Conservation (phyloP, 1,140 invertebrate species). For the Drosophila grimshawi region DNA sequence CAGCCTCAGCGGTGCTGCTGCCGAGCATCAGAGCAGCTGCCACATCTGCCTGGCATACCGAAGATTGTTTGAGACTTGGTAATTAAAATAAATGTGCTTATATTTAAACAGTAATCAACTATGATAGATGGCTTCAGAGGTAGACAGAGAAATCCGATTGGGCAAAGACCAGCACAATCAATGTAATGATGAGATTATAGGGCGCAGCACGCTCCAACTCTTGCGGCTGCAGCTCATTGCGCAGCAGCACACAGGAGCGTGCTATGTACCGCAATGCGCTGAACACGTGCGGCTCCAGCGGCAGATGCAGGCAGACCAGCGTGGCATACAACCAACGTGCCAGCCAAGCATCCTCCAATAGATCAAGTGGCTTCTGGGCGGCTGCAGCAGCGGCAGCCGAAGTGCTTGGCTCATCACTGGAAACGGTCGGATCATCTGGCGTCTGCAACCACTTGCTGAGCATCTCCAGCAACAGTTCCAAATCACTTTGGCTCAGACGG, state of each 20-base stretch:
- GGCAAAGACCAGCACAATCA: constrained; percentile 67
- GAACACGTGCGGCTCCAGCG: constrained; percentile 75
- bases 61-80: constrained; percentile 44
- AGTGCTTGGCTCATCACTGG: constrained; percentile 20
- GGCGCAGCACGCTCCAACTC: constrained; percentile 66
- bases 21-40: constrained; percentile 59
- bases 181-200: constrained; percentile 73
- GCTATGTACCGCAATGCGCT: constrained; percentile 73
- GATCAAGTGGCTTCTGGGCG: constrained; percentile 39
- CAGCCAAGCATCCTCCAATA: constrained; percentile 65
- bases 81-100: constrained; percentile 34
- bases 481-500: constrained; percentile 60
- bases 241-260: constrained; percentile 60
- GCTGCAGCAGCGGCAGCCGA: constrained; percentile 13
- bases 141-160: constrained; percentile 71
- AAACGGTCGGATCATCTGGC: constrained; percentile 7
- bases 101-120: constrained; percentile 16
- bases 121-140: constrained; percentile 22
- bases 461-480: constrained; percentile 72
- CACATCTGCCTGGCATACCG: constrained; percentile 66
- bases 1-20: constrained; percentile 31
- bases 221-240: constrained; percentile 51
- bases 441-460: constrained; percentile 68
- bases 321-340: constrained; percentile 77
- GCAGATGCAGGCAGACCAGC: constrained; percentile 72